Percentiles rank a stretch among this genome's conserved stretches.
Evolutionary conservation across 2,113 vertebrate genomes (phyloP).

Genomic region (Hemiscyllium ocellatum): DNA sequence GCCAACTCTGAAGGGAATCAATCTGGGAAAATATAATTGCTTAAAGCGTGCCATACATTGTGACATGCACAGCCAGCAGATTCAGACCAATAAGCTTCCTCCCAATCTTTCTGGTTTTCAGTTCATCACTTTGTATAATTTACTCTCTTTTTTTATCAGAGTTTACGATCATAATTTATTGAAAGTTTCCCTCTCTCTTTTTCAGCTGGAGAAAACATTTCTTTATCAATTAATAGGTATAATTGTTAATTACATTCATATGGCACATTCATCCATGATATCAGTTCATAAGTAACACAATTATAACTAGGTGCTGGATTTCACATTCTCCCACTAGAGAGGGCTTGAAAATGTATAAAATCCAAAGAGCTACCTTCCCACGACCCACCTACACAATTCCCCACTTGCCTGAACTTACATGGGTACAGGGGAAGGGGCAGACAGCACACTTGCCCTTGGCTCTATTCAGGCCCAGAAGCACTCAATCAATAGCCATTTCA

Average conservation of each 20-base stretch:
- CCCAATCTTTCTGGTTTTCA: neutral
- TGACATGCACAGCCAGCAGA: neutral
- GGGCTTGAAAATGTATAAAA: neutral
- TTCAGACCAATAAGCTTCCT: neutral
- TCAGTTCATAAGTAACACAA: neutral
- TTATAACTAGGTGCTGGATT: neutral
- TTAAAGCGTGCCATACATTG: neutral
- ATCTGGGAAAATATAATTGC: slow-evolving; percentile 12
- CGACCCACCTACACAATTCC: neutral
- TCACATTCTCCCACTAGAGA: neutral
- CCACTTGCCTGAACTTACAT: neutral
- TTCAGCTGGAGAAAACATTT: neutral
- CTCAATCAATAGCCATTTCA: neutral
- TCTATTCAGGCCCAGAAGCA: neutral
- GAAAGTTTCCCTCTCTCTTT: neutral
- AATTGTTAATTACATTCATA: neutral
- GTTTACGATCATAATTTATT: neutral
- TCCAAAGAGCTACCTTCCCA: no score
- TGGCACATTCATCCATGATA: neutral
- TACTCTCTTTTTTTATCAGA: neutral
- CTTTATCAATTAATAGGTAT: slow-evolving; percentile 17
- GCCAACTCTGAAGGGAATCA: neutral
- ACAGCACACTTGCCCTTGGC: neutral
- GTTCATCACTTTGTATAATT: neutral
- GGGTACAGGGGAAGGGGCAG: neutral